A percentile compares a stretch with the other conserved stretches of the same genome.
phyloP scores from a whole-genome alignment of 1,140 invertebrate species.

The Hyles euphorbiae region DNA sequence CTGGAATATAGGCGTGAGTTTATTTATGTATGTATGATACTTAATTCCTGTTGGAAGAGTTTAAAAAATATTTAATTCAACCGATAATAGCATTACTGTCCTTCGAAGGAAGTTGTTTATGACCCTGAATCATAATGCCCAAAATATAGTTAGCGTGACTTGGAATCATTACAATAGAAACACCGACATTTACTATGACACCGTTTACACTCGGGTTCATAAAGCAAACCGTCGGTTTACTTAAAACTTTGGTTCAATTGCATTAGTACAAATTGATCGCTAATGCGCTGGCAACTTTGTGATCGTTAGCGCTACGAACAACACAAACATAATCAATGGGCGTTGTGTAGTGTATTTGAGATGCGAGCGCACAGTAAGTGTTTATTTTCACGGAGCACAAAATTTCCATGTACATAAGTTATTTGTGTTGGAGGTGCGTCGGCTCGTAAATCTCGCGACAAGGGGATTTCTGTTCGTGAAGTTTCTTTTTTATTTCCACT shows the following conservation, averaged over 20 bases:
- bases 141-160: conserved; percentile 62
- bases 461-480: conserved; percentile 73
- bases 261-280: conserved; percentile 63
- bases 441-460: conserved; percentile 71
- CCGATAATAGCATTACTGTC: conserved; percentile 6
- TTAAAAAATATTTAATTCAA: no score
- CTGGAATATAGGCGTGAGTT: no score
- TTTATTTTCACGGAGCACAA: conserved; percentile 45
- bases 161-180: conserved; percentile 57
- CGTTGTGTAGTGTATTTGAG: neutral
- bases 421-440: conserved; percentile 60
- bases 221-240: conserved; percentile 68
- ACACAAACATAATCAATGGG: neutral
- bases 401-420: conserved; percentile 66
- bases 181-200: conserved; percentile 45
- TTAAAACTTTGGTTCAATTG: conserved; percentile 61
- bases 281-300: conserved; percentile 55
- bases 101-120: conserved; percentile 19
- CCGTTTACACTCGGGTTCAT: conserved; percentile 54
- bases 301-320: conserved; percentile 44
- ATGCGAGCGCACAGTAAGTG: conserved; percentile 11
- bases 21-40: no score
- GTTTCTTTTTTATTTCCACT: conserved; percentile 72
- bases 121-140: conserved; percentile 27
- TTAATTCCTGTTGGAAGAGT: no score